Evolutionary conservation across 2,888 invertebrate genomes (phyloP), one percentile per base, ranked within the genome.

Genomic region (Lycia hirtaria): DNA sequence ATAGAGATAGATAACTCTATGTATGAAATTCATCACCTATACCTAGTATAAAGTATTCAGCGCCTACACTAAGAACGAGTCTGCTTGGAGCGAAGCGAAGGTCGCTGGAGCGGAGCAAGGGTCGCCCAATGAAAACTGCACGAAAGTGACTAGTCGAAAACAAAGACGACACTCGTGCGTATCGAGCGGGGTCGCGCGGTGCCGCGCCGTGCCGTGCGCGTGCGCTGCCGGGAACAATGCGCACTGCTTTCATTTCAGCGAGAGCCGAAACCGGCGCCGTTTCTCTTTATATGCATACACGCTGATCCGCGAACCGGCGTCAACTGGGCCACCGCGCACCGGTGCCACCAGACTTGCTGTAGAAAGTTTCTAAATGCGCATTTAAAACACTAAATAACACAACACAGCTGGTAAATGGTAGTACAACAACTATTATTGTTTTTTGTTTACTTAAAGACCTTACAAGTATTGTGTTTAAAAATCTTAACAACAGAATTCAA

Each of bases 191-290:
- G 32, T 19, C 10, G 26, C n/a, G 35, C 26, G 28, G 1, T 5
- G 41, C n/a, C 20, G 24, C 12, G 17, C 9, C 26, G 26, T 33
- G 30, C 30, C n/a, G 12, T 10, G n/a, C n/a, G n/a, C n/a, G n/a
- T 9, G 35, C 28, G 45, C 35, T 17, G 32, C 19, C 37, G 47
- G 26, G 53, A 67, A 76, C 76, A 76, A 72, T 71, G 66, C 64
- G 69, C 60, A 69, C 69, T 65, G 76, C 74, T 78, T 78, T 77
- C 78, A 50, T 75, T 64, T 67, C 56, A 64, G 67, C 58, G 69
- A 72, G 75, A 69, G 67, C 64, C 62, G 48, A 75, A 67, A 61
- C 55, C 20, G 48, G 33, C 32, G 48, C 32, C 32, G 60, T 75
- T 75, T 76, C 73, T 67, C 72, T 66, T 67, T 38, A 33, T 56